phyloP scores from a whole-genome alignment of 2,888 invertebrate species.

The Orthonychiurus folsomi region DNA sequence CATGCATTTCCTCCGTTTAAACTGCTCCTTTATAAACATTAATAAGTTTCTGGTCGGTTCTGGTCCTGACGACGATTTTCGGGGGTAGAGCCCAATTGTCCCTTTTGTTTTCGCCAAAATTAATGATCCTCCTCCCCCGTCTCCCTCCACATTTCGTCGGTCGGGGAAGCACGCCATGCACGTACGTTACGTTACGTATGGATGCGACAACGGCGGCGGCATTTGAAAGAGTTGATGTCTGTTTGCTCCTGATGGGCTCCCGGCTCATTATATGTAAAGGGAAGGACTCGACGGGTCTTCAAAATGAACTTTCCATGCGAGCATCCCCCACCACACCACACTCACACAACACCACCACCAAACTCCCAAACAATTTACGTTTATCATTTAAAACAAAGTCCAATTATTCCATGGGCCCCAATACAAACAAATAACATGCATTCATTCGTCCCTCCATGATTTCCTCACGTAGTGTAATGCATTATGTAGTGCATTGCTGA shows the following conservation, averaged over 20 bases:
- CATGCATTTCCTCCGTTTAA: background rate
- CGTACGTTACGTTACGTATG: background rate
- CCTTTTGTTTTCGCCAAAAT: constrained; percentile 35
- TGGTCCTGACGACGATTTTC: constrained; percentile 5
- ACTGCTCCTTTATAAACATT: background rate
- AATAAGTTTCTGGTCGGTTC: constrained; percentile 1
- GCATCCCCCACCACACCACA: background rate
- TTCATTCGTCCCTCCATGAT: no score
- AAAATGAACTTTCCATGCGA: background rate
- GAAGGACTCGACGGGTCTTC: background rate
- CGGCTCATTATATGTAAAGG: background rate
- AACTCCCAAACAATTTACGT: constrained; percentile 3
- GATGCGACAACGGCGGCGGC: background rate
- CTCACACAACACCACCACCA: background rate
- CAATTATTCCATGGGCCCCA: no score
- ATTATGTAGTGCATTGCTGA: no score
- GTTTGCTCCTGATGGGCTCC: background rate
- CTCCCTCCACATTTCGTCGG: background rate
- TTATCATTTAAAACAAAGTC: constrained; percentile 1
- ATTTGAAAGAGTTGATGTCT: constrained; percentile 1
- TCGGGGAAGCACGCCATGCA: background rate
- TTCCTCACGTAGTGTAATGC: no score
- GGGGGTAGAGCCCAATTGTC: constrained; percentile 22
- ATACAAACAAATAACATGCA: no score
- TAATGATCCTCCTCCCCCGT: constrained; percentile 25